Evolutionary conservation across 37 sponge, comb jelly and placozoan species (phyloP).

Genomic region (Oopsacas minuta): DNA sequence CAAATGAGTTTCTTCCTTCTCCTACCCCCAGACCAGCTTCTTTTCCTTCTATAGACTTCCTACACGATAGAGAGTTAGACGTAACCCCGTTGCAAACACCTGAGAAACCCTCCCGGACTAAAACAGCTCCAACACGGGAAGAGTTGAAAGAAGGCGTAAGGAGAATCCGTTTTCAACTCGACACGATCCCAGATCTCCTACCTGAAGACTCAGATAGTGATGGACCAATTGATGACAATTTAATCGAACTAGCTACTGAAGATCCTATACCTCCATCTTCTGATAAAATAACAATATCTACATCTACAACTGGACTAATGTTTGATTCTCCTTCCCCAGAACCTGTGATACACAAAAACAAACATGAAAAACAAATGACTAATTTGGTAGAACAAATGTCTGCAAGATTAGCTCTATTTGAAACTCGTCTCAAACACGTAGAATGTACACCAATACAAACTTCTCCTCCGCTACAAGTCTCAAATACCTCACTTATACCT

Average conservation of each 20-base stretch:
- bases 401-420: slow-evolving; percentile 45
- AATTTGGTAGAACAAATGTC: slow-evolving; percentile 42
- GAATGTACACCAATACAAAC: neutral
- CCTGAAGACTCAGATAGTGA: neutral
- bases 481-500: neutral
- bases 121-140: neutral
- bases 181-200: neutral
- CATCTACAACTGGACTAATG: slow-evolving; percentile 1
- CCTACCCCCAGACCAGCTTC: neutral
- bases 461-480: neutral
- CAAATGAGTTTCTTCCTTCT: neutral
- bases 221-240: neutral
- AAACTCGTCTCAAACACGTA: slow-evolving; percentile 28
- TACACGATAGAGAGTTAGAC: neutral
- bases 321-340: neutral
- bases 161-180: neutral
- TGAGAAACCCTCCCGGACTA: neutral
- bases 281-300: neutral
- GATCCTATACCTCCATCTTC: neutral
- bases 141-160: neutral
- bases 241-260: neutral
- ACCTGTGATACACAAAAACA: neutral
- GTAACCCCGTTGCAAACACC: neutral
- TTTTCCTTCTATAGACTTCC: neutral
- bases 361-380: slow-evolving; percentile 20